Base-by-base conservation (phyloP, 2,888 invertebrate genomes). In the Harpalus rufipes region DNA sequence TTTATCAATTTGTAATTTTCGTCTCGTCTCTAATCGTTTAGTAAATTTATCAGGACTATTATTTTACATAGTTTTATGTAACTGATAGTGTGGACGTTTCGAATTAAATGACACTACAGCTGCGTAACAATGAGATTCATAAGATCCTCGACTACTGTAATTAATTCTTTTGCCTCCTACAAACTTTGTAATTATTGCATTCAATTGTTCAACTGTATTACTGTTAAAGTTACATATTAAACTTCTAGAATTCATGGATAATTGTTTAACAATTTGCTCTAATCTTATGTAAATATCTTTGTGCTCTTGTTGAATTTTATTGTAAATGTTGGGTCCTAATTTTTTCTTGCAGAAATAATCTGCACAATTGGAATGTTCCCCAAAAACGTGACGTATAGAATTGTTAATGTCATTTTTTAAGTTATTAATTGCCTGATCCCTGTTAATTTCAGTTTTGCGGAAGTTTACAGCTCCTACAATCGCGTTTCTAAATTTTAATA, bases 291-390 rank as follows among this genome's bases (percentile, higher is more conserved):
- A 25, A 32, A 39, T 12, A 4, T 58, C 61, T n/a, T 41, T 21
- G 16, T 79, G 61, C 10, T 44, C 25, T 25, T 7, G 2, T 59
- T 18, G 2, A 59, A 59, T 1, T 59, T 59, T 59, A 1, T 0
- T 14, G 6, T 58, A 58, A 68, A 32, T 14, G 21, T 32, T 14
- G 7, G 58, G n/a, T 14, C n/a, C 58, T 10, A n/a, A 1, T 68
- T 68, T 68, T 16, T 78, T 58, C 7, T 58, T 81, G 21, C 86
- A 86, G 68, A 85, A 85, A 65, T 86, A 86, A 8, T 39, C n/a
- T n/a, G 63, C 51, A 82, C 87, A 87, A 1, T 81, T 63, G 0
- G n/a, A n/a, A 21, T 86, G 86, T 32, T 86, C 81, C 6, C 86
- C 86, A 41, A 86, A 87, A 61, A 86, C 81, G 61, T 86, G 74